phyloP scores from a whole-genome alignment of 2,888 invertebrate species.

The Danaus chrysippus region DNA sequence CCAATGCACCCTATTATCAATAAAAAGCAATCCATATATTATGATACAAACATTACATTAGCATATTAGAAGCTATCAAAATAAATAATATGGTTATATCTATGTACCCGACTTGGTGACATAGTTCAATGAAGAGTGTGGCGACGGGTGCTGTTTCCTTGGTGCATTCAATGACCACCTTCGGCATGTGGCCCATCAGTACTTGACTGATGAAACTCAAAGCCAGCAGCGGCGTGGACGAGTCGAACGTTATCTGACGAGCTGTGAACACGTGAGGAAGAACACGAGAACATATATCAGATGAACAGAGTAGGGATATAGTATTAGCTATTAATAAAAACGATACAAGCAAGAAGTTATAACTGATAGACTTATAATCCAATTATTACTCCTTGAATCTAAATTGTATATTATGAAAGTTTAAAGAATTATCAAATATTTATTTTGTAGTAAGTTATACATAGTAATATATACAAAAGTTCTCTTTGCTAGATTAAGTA shows the following conservation, averaged over 20 bases:
- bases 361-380: no score
- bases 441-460: no score
- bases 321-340: no score
- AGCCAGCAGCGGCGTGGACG: slow-evolving; percentile 8
- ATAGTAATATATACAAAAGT: no score
- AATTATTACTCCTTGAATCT: no score
- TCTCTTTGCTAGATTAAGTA: no score
- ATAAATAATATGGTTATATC: slow-evolving; percentile 6
- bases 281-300: no score
- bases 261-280: neutral
- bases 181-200: neutral
- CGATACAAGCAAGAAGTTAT: no score
- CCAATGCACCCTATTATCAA: neutral
- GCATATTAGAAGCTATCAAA: neutral
- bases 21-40: neutral
- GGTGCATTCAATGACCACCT: slow-evolving; percentile 14
- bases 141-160: slow-evolving; percentile 32
- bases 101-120: slow-evolving; percentile 20
- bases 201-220: slow-evolving; percentile 19
- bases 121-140: slow-evolving; percentile 36
- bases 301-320: no score
- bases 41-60: no score
- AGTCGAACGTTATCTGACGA: slow-evolving; percentile 11
- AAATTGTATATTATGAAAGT: no score
- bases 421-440: no score